Evolutionary conservation across 35 echinoderm and acorn worm genomes (phyloP).

Genomic region (Amphiura filiformis): DNA sequence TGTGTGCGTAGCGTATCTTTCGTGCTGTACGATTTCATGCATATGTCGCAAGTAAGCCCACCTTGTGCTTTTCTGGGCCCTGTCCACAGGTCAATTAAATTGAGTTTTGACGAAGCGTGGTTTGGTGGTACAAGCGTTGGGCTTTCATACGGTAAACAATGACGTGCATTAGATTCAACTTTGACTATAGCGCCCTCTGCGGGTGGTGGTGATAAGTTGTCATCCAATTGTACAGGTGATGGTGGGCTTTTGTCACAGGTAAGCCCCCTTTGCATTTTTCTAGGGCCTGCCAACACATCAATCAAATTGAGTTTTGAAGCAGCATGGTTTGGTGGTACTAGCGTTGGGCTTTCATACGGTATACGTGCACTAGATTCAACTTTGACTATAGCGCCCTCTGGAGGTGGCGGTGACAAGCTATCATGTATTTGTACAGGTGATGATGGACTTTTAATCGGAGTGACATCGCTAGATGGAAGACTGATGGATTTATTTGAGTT

Average conservation of each 20-base stretch:
- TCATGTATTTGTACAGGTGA: not conserved
- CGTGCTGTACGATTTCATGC: conserved; percentile 24
- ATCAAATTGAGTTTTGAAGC: not conserved
- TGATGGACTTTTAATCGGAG: not conserved
- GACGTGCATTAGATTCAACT: not conserved
- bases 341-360: not conserved
- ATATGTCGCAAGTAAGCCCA: conserved; percentile 35
- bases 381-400: not conserved
- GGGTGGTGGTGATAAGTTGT: too few relatives aligned
- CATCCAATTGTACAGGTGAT: too few relatives aligned
- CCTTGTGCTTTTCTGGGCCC: not conserved
- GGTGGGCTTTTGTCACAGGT: conserved; percentile 42
- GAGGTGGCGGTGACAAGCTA: too few relatives aligned
- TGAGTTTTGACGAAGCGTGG: not conserved
- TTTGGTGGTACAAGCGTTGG: not conserved
- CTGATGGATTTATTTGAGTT: not conserved
- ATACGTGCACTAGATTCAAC: not conserved
- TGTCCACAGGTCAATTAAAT: not conserved
- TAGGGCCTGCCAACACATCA: not conserved
- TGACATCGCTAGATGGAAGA: not conserved
- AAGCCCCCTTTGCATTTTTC: not conserved
- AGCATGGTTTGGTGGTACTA: not conserved
- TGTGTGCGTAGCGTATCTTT: conserved; percentile 33
- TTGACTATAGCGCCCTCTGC: not conserved
- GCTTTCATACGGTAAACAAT: not conserved